Percentiles rank a stretch among this genome's conserved stretches.
Evolutionary conservation across 2,888 invertebrate genomes (phyloP).

Genomic region (Pyrochroa serraticornis): DNA sequence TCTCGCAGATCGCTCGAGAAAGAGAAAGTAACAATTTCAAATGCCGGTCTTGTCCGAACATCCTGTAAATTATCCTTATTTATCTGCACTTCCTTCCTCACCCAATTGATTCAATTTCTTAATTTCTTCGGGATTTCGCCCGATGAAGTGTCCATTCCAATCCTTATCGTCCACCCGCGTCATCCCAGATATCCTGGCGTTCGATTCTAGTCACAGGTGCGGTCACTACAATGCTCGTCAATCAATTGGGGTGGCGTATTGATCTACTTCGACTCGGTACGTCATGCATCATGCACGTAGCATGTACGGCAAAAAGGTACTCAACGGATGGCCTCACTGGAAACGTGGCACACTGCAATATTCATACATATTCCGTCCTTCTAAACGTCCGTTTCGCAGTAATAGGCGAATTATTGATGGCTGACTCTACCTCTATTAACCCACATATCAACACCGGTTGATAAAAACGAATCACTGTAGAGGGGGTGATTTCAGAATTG

Average conservation of each 20-base stretch:
- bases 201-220: slow-evolving; percentile 21
- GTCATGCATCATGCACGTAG: slow-evolving; percentile 25
- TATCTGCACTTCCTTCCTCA: too few relatives aligned
- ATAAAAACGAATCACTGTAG: neutral
- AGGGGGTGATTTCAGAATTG: too few relatives aligned
- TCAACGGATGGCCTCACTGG: slow-evolving; percentile 19
- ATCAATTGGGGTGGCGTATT: slow-evolving; percentile 28
- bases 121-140: too few relatives aligned
- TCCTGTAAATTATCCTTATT: too few relatives aligned
- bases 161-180: slow-evolving; percentile 3
- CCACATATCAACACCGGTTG: slow-evolving; percentile 15
- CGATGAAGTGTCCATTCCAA: neutral
- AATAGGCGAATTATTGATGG: slow-evolving; percentile 21
- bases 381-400: slow-evolving; percentile 21
- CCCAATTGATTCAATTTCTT: too few relatives aligned
- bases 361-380: slow-evolving; percentile 21
- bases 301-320: slow-evolving; percentile 20
- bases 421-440: slow-evolving; percentile 13
- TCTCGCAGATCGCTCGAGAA: too few relatives aligned
- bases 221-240: slow-evolving; percentile 33
- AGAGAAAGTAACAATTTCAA: too few relatives aligned
- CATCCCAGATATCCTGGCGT: slow-evolving; percentile 1
- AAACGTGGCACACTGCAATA: slow-evolving; percentile 26
- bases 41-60: too few relatives aligned
- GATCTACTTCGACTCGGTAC: slow-evolving; percentile 24